phyloP scores from a whole-genome alignment of 1,140 invertebrate genomes.

The Anagrus nilaparvatae region DNA sequence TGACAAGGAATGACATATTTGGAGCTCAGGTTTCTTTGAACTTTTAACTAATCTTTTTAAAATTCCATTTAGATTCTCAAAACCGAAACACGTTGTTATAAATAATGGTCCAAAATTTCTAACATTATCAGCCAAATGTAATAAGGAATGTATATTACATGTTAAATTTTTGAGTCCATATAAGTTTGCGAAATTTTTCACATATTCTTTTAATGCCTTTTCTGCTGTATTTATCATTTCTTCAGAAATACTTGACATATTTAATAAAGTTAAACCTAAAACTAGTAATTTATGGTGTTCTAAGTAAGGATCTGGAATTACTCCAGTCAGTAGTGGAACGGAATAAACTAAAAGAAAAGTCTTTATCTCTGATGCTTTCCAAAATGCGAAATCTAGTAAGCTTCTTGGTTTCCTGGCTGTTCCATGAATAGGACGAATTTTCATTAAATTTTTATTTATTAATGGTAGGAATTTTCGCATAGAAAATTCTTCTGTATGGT shows the following conservation, averaged over 20 bases:
- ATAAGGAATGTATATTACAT: constrained; percentile 12
- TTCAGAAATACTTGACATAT: neutral
- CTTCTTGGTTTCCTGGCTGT: constrained; percentile 13
- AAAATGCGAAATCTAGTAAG: constrained; percentile 13
- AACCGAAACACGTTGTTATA: constrained; percentile 14
- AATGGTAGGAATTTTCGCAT: neutral
- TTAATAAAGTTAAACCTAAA: constrained; percentile 3
- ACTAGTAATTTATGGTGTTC: constrained; percentile 17
- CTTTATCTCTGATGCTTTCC: constrained; percentile 21
- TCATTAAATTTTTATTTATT: constrained; percentile 12
- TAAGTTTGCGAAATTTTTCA: constrained; percentile 6
- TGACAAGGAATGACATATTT: constrained; percentile 1
- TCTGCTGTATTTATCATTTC: constrained; percentile 1
- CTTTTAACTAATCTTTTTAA: constrained; percentile 10
- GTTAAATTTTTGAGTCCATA: constrained; percentile 7
- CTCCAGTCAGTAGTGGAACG: constrained; percentile 12
- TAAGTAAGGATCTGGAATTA: constrained; percentile 13
- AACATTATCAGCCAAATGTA: constrained; percentile 13
- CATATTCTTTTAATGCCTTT: constrained; percentile 5
- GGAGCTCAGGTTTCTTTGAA: neutral
- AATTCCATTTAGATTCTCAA: constrained; percentile 16
- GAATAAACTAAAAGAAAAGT: constrained; percentile 15
- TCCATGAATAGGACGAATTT: constrained; percentile 11
- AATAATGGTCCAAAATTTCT: constrained; percentile 12
- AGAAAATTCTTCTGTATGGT: constrained; percentile 4